phyloP scores from a whole-genome alignment of 2,113 vertebrate genomes.

The Peucedramus taeniatus region DNA sequence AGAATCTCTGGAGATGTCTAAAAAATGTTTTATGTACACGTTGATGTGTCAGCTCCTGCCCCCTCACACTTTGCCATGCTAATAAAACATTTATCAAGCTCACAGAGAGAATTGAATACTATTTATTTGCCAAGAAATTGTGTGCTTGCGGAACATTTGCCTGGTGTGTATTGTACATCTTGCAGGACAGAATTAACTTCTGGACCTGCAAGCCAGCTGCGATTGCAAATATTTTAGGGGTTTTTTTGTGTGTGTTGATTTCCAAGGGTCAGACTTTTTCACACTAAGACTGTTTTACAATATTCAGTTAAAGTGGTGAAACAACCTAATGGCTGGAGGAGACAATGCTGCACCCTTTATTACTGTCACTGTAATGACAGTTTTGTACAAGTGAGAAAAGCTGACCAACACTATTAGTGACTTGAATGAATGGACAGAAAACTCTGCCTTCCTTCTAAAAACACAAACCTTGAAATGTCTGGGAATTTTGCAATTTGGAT shows the following conservation, averaged over 20 bases:
- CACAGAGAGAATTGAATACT: not conserved
- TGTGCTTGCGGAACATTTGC: not conserved
- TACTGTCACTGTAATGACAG: not conserved
- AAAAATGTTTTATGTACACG: not conserved
- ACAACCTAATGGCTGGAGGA: not conserved
- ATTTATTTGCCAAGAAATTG: not conserved
- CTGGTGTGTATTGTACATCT: not conserved
- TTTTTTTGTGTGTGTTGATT: not conserved
- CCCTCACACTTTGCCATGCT: not conserved
- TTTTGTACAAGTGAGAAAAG: not conserved
- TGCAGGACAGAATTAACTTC: not conserved
- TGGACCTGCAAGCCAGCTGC: not conserved
- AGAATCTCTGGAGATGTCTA: not conserved
- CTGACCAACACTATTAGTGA: not conserved
- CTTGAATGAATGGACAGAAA: not conserved
- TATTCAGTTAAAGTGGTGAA: not conserved
- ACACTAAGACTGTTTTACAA: not conserved
- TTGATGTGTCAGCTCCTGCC: not conserved
- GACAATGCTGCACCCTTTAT: not conserved
- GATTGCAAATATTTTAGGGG: not conserved
- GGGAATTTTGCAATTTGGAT: not conserved
- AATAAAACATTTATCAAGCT: slow-evolving; percentile 5
- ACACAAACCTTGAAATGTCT: not conserved
- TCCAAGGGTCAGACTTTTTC: not conserved
- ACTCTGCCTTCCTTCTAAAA: not conserved